Evolutionary conservation across 2,888 invertebrate species (phyloP).

Genomic region (Platerodrilus igneus): DNA sequence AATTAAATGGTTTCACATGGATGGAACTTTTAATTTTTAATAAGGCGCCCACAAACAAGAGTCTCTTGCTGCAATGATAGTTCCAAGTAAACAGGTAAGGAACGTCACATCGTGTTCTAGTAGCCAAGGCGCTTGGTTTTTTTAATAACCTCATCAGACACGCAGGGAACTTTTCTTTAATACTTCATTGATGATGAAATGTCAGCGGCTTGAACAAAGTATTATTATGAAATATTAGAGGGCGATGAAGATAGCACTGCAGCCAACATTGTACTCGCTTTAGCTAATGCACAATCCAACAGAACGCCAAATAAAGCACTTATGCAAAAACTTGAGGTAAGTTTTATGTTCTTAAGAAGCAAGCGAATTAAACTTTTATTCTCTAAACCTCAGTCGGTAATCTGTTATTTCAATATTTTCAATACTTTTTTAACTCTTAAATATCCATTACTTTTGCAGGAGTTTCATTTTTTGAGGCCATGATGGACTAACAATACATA

Average conservation of each 20-base stretch:
- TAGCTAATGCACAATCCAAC: slow-evolving; percentile 4
- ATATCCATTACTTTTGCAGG: not conserved
- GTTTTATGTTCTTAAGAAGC: no score
- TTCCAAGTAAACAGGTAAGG: no score
- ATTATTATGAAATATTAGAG: no score
- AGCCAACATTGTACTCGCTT: not conserved
- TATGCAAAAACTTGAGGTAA: slow-evolving; percentile 4
- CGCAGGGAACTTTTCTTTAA: not conserved
- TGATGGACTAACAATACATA: not conserved
- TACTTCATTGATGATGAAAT: slow-evolving; percentile 5
- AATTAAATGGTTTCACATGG: no score
- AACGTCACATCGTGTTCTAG: no score
- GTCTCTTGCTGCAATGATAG: no score
- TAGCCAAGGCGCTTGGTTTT: slow-evolving; percentile 5
- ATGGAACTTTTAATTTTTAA: no score
- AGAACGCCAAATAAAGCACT: not conserved
- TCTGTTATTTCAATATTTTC: no score
- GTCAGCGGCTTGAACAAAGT: not conserved
- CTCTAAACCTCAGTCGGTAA: no score
- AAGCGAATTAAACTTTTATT: no score
- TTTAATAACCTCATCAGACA: not conserved
- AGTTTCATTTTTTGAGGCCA: not conserved
- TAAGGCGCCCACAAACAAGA: no score
- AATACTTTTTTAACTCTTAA: not conserved
- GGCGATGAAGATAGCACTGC: not conserved